These are phyloP conservation scores for Bos indicus DNA, from an alignment of 2,113 vertebrate species.

Conservation along the genomic window DNA sequence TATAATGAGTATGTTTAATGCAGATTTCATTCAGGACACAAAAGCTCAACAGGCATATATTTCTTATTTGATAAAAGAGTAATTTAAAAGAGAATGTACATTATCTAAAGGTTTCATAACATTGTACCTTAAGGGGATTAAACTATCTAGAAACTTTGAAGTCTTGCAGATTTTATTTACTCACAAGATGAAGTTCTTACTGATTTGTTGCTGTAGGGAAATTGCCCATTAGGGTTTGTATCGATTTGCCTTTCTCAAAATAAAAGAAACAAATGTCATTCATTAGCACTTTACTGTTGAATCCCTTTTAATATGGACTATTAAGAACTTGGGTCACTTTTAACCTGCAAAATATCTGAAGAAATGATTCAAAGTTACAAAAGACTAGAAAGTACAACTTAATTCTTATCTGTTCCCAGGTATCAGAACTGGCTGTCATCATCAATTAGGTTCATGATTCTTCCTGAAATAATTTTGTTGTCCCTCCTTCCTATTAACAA, in stretches of 20 bases:
- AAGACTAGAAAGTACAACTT: neutral
- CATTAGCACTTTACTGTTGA: slow-evolving; percentile 44
- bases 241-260: slow-evolving; percentile 55
- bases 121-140: slow-evolving; percentile 40
- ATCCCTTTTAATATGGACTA: slow-evolving; percentile 41
- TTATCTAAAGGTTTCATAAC: slow-evolving; percentile 50
- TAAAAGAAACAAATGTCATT: slow-evolving; percentile 63
- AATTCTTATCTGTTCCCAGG: neutral
- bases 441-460: neutral
- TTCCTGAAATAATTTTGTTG: neutral
- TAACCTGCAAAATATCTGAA: slow-evolving; percentile 15
- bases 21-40: slow-evolving; percentile 47
- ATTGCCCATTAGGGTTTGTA: slow-evolving; percentile 54
- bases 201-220: slow-evolving; percentile 60
- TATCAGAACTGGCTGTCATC: neutral
- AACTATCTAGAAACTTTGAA: slow-evolving; percentile 50
- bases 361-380: slow-evolving; percentile 2
- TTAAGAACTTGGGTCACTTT: neutral
- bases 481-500: neutral
- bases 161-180: slow-evolving; percentile 54
- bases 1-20: slow-evolving; percentile 43
- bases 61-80: slow-evolving; percentile 48
- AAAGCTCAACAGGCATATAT: neutral
- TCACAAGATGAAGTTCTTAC: slow-evolving; percentile 30
- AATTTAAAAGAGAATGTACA: slow-evolving; percentile 49